A percentile compares a stretch with the other conserved stretches of the same genome.
phyloP scores from a whole-genome alignment of 2,113 vertebrate species.

The Spea bombifrons region DNA sequence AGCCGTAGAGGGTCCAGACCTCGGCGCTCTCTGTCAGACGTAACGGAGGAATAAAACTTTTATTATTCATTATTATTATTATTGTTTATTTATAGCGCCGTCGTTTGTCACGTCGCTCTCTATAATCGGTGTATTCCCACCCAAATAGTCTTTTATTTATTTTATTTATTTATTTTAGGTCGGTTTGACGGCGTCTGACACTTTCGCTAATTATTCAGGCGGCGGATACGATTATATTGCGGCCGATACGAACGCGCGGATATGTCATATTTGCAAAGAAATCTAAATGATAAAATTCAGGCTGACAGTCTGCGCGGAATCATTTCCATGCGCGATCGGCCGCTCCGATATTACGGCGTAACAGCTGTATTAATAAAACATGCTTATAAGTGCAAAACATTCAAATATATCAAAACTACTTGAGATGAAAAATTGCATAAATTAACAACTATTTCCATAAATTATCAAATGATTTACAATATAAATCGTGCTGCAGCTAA shows the following conservation, averaged over 20 bases:
- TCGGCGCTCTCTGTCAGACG: too few relatives aligned
- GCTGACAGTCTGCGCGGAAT: neutral
- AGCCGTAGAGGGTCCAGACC: too few relatives aligned
- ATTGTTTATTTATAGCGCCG: too few relatives aligned
- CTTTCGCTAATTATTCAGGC: neutral
- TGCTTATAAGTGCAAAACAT: conserved; percentile 21
- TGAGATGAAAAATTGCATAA: conserved; percentile 22
- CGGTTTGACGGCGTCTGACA: neutral
- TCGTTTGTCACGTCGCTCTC: too few relatives aligned
- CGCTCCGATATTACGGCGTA: neutral
- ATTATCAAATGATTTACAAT: conserved; percentile 31
- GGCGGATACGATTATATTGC: neutral
- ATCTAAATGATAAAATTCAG: neutral
- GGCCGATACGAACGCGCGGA: neutral
- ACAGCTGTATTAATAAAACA: conserved; percentile 38
- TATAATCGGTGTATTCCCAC: too few relatives aligned
- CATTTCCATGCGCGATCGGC: neutral
- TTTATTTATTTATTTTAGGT: neutral
- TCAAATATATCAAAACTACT: conserved; percentile 34
- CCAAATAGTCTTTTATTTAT: too few relatives aligned
- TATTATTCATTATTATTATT: too few relatives aligned
- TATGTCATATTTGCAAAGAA: neutral
- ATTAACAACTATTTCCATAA: conserved; percentile 43
- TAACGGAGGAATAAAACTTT: too few relatives aligned
- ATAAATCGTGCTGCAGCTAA: conserved; percentile 4